A percentile compares a stretch with the other conserved stretches of the same genome.
Conservation (phyloP, 2,113 vertebrate genomes). For the Scomber scombrus region DNA sequence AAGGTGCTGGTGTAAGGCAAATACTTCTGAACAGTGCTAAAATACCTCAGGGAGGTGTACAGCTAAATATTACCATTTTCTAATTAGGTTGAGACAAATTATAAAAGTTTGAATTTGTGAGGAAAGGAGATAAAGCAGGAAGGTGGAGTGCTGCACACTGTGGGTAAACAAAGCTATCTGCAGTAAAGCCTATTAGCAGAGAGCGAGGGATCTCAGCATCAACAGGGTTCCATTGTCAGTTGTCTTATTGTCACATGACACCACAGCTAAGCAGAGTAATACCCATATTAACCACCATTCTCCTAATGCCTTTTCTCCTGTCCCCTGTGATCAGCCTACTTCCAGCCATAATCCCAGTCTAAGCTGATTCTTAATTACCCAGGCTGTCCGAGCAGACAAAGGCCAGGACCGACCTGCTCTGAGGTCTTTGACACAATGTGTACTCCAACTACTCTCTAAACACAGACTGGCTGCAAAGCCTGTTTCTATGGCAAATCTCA, state of each 20-base stretch:
- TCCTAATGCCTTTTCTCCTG: conserved; percentile 80
- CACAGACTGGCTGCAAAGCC: conserved; percentile 27
- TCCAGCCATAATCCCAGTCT: conserved; percentile 77
- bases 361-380: conserved; percentile 83
- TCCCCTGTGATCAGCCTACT: conserved; percentile 78
- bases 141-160: conserved; percentile 48
- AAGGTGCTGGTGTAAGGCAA: conserved; percentile 68
- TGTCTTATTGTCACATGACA: conserved; percentile 79
- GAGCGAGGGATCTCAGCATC: conserved; percentile 68
- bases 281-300: conserved; percentile 80
- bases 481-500: conserved; percentile 12
- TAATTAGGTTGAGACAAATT: conserved; percentile 76
- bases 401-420: conserved; percentile 57
- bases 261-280: conserved; percentile 76
- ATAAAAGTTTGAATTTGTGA: conserved; percentile 52
- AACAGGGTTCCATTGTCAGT: conserved; percentile 73
- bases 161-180: conserved; percentile 75
- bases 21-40: conserved; percentile 55
- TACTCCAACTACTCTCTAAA: conserved; percentile 37
- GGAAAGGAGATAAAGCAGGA: conserved; percentile 56
- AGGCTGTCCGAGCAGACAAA: conserved; percentile 69
- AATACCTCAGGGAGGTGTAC: conserved; percentile 68
- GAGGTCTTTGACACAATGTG: conserved; percentile 43
- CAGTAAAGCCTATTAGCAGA: conserved; percentile 67
- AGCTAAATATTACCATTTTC: conserved; percentile 69